phyloP scores from a whole-genome alignment of 2,797 vertebrate species.

The Poecile montanus region DNA sequence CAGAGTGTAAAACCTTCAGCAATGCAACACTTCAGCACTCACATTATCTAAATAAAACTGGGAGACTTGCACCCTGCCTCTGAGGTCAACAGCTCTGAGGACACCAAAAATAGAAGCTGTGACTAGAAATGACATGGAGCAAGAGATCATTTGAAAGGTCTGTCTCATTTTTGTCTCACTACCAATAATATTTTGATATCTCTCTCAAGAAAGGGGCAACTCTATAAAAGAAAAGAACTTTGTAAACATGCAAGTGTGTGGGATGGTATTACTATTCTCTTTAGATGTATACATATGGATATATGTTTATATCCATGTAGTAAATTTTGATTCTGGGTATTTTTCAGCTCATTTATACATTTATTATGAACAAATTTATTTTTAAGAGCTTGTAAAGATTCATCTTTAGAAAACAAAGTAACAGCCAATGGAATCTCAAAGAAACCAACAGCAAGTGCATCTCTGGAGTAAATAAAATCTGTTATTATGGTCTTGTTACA shows the following conservation, averaged over 20 bases:
- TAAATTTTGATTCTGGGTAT: neutral
- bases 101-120: slow-evolving; percentile 26
- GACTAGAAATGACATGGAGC: neutral
- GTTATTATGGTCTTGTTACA: neutral
- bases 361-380: neutral
- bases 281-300: neutral
- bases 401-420: neutral
- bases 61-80: neutral
- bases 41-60: slow-evolving; percentile 1
- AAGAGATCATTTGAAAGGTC: neutral
- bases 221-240: neutral
- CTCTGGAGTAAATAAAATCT: neutral
- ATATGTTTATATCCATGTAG: neutral
- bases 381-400: neutral
- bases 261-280: neutral
- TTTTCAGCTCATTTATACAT: neutral
- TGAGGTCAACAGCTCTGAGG: slow-evolving; percentile 8
- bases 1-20: neutral
- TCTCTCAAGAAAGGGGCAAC: neutral
- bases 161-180: neutral
- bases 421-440: neutral
- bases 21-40: neutral
- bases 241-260: neutral
- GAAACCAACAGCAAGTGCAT: neutral
- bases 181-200: neutral